Base-by-base conservation (phyloP, 2,797 vertebrate genomes). In the Ptychobarbus kaznakovi region DNA sequence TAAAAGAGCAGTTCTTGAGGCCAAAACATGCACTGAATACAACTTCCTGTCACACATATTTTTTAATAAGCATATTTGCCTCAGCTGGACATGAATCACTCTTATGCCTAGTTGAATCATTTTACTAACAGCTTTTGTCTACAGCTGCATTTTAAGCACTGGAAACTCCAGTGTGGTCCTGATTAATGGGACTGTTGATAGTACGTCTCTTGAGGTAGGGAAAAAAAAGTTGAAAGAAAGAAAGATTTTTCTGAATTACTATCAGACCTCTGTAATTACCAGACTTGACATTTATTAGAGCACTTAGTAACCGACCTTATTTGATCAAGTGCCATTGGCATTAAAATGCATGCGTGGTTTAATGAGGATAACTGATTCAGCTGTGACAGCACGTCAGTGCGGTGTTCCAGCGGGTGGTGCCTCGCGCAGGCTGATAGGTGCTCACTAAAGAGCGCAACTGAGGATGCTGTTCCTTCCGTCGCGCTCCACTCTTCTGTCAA, bases 321-420 rank as follows among this genome's bases (percentile, higher is more conserved):
- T 46, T 18, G 70, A 73, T 72, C 16, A 72, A 9, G 72, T 22
- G 51, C 7, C 16, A 32, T 32, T 40, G 35, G 11, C 35, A 77
- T 42, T 58, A 25, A 40, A 25, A n/a, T n/a, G 49, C 1, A 11
- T 12, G 42, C 61, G 32, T 40, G 20, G 13, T 53, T 51, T 18
- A 65, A 13, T 20, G 38, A 53, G 84, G 78, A 28, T 25, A 28
- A 18, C 35, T 56, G 46, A 74, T 81, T 74, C n/a, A 83, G 78
- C 28, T 70, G 63, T 70, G 68, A 63, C 25, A 63, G 13, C 25
- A 28, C 58, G 6, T 63, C 6, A n/a, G 61, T 15, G 40, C 35
- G 58, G 40, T 10, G 12, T 46, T 87, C 81, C 77, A 80, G 86
- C 86, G 86, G 87, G 89, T 81, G 90, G 90, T 85, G 89, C 86